phyloP scores from a whole-genome alignment of 1,140 invertebrate species.

The Venturia canescens region DNA sequence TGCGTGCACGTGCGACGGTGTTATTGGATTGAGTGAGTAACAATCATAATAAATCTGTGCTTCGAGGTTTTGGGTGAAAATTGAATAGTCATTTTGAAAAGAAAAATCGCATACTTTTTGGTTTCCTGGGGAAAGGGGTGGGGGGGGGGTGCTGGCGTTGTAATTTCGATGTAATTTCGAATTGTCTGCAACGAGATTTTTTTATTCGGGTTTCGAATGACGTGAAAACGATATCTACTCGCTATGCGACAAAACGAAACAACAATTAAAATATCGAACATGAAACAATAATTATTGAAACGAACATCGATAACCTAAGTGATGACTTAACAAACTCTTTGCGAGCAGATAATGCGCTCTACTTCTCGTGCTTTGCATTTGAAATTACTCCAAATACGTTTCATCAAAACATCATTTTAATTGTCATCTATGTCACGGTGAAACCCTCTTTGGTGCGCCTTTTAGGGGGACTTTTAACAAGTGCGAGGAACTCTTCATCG shows the following conservation, averaged over 20 bases:
- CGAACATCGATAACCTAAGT: conserved; percentile 35
- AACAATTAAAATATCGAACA: neutral
- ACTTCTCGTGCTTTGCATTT: conserved; percentile 67
- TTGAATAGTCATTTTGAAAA: neutral
- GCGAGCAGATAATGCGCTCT: conserved; percentile 47
- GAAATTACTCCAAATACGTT: conserved; percentile 53
- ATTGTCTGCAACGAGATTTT: neutral
- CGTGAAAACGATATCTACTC: neutral
- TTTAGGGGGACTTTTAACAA: neutral
- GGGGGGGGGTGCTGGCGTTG: too few relatives aligned
- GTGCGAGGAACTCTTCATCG: neutral
- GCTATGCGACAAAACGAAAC: neutral
- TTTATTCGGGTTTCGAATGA: neutral
- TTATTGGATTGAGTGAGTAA: conserved; percentile 33
- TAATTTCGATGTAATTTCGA: too few relatives aligned
- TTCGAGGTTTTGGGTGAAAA: neutral
- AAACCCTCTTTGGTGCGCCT: neutral
- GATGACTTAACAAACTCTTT: neutral
- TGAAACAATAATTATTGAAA: conserved; percentile 7
- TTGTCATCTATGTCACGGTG: conserved; percentile 14
- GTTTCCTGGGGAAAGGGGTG: too few relatives aligned
- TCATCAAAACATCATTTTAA: neutral
- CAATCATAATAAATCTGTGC: neutral
- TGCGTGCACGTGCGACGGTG: conserved; percentile 68
- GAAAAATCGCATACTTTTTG: too few relatives aligned